Base-by-base conservation (phyloP, 2,113 vertebrate genomes). In the Corvus hawaiiensis region DNA sequence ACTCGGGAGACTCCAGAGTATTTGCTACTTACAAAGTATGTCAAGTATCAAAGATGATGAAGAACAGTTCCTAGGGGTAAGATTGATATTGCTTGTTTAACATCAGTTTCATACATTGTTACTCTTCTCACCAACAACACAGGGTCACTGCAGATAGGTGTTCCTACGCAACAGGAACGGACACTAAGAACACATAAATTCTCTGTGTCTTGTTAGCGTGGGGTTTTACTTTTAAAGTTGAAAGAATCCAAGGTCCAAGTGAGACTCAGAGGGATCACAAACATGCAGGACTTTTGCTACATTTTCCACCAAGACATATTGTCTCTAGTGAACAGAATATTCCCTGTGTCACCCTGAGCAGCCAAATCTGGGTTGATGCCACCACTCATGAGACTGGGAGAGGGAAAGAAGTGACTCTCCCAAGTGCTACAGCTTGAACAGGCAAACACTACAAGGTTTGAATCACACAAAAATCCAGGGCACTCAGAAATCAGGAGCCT, bases 121-220 rank as follows among this genome's bases (percentile, higher is more conserved):
- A 68, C 56, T 84, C 46, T 78, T 84, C 73, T 84, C 64, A 84
- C 76, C 48, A 94, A 39, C 75, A 77, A n/a, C 30, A 62, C 41
- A 9, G 64, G 91, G 90, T 88, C 87, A 90, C 44, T 71, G 85
- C 59, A 93, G 72, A 75, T 67, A 93, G 76, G 69, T 88, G 93
- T 92, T 97, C 48, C 96, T 84, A 95, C 92, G 96, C 95, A 93
- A 95, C 88, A 71, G 67, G 67, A 89, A 82, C 0, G 33, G 52
- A 64, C 12, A 81, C 66, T 39, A 62, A 59, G 37, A 85, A 89
- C 66, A 74, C 26, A 71, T n/a, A 49, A 22, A 56, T 79, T 52
- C 44, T 39, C 68, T 77, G 44, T 46, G 77, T 26, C 90, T 84
- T 80, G 30, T 19, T 54, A n/a, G 28, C 41, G 35, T 35, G 46